Conservation (phyloP, 2,113 vertebrate genomes). For the Promerops cafer region DNA sequence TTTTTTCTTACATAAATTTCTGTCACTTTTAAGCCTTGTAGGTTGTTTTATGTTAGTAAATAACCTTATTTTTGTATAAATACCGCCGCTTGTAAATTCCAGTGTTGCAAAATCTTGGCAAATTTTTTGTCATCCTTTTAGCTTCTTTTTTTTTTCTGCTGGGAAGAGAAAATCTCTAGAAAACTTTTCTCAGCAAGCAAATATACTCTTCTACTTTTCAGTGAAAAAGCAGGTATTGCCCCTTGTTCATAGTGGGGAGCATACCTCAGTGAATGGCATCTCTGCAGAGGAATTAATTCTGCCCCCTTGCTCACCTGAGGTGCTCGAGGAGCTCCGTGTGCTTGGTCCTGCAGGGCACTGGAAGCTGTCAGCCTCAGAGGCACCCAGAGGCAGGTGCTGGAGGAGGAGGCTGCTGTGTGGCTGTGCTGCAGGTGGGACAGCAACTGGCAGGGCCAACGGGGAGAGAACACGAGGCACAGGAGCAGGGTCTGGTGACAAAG, state of each 20-base stretch:
- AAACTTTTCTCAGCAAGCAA: neutral
- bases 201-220: neutral
- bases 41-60: neutral
- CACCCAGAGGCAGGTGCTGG: neutral
- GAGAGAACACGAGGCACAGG: neutral
- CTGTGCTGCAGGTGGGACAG: neutral
- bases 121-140: neutral
- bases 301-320: neutral
- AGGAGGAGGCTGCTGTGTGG: neutral
- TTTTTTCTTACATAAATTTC: neutral
- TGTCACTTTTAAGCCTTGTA: neutral
- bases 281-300: neutral
- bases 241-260: neutral
- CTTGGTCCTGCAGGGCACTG: neutral
- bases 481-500: neutral
- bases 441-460: neutral
- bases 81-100: neutral
- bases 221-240: neutral
- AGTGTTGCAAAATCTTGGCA: neutral
- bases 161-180: neutral
- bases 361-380: neutral
- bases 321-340: rapidly evolving
- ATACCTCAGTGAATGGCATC: neutral
- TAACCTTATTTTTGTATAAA: neutral
- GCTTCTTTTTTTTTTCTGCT: neutral